Evolutionary conservation across 2,113 vertebrate species (phyloP).

Genomic region (Raja brachyura): DNA sequence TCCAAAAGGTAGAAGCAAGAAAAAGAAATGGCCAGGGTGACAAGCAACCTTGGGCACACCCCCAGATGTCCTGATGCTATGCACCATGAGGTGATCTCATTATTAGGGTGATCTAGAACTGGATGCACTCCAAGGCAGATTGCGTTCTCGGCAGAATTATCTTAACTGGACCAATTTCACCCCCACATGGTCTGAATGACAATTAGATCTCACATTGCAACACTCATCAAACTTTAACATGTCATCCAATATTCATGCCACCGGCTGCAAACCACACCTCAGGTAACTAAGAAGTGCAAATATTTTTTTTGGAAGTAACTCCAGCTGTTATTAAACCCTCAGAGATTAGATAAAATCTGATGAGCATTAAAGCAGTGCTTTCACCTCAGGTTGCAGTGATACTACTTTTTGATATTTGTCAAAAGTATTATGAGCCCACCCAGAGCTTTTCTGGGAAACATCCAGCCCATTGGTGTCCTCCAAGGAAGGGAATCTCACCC

Average conservation of each 20-base stretch:
- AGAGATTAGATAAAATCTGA: neutral
- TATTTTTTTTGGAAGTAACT: neutral
- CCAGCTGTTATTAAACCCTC: neutral
- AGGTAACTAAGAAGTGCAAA: neutral
- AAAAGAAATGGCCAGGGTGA: no score
- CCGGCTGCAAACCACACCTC: neutral
- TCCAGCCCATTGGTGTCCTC: no score
- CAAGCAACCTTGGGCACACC: no score
- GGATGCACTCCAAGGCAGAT: no score
- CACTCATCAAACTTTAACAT: neutral
- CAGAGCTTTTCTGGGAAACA: neutral
- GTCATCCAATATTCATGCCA: neutral
- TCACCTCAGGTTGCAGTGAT: neutral
- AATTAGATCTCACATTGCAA: neutral
- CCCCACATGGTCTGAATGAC: neutral
- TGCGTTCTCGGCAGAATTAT: no score
- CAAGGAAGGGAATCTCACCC: no score
- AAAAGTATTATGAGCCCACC: neutral
- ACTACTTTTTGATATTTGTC: neutral
- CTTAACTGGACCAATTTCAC: neutral
- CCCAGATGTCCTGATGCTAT: no score
- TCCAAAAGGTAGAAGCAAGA: no score
- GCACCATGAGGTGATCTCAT: no score
- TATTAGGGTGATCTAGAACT: no score
- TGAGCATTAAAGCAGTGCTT: neutral